Evolutionary conservation across 2,113 vertebrate species (phyloP).

Genomic region (Ranitomeya imitator): DNA sequence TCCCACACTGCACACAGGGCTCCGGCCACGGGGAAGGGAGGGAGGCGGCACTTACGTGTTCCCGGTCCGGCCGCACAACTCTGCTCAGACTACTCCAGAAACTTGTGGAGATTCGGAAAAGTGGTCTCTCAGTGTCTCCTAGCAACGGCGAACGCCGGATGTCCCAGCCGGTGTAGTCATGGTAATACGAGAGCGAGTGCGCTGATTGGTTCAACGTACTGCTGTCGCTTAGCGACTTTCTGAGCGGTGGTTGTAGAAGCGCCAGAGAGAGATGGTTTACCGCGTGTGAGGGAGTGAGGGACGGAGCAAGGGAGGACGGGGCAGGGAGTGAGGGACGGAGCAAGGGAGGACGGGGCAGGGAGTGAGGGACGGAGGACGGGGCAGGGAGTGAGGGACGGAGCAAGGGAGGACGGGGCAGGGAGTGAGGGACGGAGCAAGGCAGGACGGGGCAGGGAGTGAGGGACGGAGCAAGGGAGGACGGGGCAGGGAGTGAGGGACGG

Average conservation of each 20-base stretch:
- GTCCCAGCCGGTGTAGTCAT: constrained; percentile 20
- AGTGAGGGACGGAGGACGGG: too few species aligned
- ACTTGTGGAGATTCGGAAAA: background rate
- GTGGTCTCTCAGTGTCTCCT: background rate
- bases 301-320: too few species aligned
- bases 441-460: too few species aligned
- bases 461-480: too few species aligned
- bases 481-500: too few species aligned
- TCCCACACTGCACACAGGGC: background rate
- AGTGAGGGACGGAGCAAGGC: too few species aligned
- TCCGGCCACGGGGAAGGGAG: background rate
- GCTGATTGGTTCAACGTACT: constrained; percentile 4
- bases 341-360: too few species aligned
- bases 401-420: background rate
- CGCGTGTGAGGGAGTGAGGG: background rate
- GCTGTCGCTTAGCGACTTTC: background rate
- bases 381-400: too few species aligned
- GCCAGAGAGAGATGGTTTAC: constrained; percentile 44
- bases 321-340: too few species aligned
- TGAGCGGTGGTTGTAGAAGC: background rate
- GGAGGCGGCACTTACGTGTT: background rate
- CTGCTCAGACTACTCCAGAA: background rate
- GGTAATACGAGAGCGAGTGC: background rate
- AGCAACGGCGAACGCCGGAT: constrained; percentile 46
- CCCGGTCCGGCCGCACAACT: background rate